Evolutionary conservation across 2,113 vertebrate species (phyloP).

Genomic region (Tiliqua scincoides): DNA sequence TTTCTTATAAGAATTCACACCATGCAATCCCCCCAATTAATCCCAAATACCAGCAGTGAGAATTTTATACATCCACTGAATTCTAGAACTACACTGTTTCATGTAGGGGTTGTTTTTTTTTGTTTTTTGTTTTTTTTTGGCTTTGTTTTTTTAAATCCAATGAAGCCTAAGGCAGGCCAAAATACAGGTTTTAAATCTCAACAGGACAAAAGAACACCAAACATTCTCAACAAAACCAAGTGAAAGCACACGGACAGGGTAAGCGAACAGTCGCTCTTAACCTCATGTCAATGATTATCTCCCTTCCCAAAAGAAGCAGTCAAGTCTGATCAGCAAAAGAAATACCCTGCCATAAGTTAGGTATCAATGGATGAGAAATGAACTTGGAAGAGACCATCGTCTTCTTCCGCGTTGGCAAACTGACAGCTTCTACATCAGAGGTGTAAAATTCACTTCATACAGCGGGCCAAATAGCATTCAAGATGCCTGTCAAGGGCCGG

Average conservation of each 20-base stretch:
- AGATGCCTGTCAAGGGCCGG: no score
- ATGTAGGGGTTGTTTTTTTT: slow-evolving; percentile 19
- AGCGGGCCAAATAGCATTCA: no score
- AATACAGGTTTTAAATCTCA: slow-evolving; percentile 53
- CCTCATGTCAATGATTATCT: slow-evolving; percentile 53
- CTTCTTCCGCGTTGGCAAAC: slow-evolving; percentile 15
- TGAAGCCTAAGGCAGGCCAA: slow-evolving; percentile 58
- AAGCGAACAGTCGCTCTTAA: slow-evolving; percentile 1
- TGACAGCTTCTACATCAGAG: slow-evolving; percentile 40
- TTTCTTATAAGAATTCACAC: slow-evolving; percentile 29
- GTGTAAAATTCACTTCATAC: no score
- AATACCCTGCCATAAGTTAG: not conserved
- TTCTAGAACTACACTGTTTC: slow-evolving; percentile 53
- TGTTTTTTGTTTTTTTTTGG: not conserved
- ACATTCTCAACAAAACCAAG: slow-evolving; percentile 63
- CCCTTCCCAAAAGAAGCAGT: slow-evolving; percentile 4
- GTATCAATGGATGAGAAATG: not conserved
- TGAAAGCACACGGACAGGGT: slow-evolving; percentile 59
- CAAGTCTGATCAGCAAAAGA: not conserved
- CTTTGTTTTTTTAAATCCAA: not conserved
- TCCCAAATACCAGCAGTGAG: not conserved
- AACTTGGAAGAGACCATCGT: not conserved
- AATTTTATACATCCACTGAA: slow-evolving; percentile 5
- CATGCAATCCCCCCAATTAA: slow-evolving; percentile 9
- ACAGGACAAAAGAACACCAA: slow-evolving; percentile 62